Evolutionary conservation across 2,113 vertebrate species (phyloP), one percentile per base, ranked within the genome.

Genomic region (Protomyctophum bolini): DNA sequence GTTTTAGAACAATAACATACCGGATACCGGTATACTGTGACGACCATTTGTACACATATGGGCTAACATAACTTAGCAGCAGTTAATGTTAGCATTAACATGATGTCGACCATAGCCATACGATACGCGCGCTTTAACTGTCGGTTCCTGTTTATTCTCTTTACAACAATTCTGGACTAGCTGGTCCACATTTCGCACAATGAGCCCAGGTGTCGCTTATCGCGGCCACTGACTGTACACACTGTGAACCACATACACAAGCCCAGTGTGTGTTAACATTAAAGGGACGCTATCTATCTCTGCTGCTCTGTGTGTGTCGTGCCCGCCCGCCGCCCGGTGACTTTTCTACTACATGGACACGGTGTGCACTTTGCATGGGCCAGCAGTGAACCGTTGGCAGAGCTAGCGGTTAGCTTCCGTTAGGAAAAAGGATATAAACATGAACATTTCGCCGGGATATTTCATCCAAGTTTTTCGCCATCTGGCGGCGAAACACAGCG

Each of bases 331-430:
- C 21, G 21, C 21, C 33, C 33, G 33, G 33, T 41, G 33, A 41
- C 33, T 41, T 41, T 3, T 21, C 21, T 21, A 21, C 21, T 41
- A 41, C 33, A 41, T 41, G 33, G 33, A 41, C 33, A 41, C 33
- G 3, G 33, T 41, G 33, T 41, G 33, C 33, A 6, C 33, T 41
- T 41, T 41, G 33, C 33, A 41, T 41, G 3, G 33, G 33, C 33
- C 33, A 41, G 33, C 33, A 41, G 33, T 41, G 33, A 41, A 6
- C 33, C 33, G 3, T 4, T 41, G 5, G 33, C 1, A 41, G 33
- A 60, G 86, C 77, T 87, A 89, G 80, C 86, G 73, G 52, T 41
- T 62, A 49, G 77, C 33, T 41, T 41, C 14, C 85, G 77, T 66
- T 67, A 56, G 70, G 64, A 76, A 14, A 14, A 0, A 33, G 70